A percentile compares a stretch with the other conserved stretches of the same genome.
phyloP scores from a whole-genome alignment of 2,888 invertebrate genomes.

The Oscheius onirici region DNA sequence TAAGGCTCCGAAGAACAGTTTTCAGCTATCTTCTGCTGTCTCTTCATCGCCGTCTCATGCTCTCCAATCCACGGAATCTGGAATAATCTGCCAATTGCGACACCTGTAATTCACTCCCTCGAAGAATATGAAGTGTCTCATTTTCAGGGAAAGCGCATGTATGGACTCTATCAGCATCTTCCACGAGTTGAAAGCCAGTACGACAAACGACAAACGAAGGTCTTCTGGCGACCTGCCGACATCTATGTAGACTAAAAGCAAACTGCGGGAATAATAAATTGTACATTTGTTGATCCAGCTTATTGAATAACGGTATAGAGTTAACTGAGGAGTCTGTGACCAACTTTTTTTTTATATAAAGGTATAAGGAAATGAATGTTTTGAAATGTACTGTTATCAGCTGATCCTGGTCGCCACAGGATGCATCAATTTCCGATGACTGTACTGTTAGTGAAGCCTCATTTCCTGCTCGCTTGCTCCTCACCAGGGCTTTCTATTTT shows the following conservation, averaged over 20 bases:
- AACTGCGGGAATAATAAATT: too few species aligned
- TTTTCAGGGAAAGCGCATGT: slow-evolving; percentile 47
- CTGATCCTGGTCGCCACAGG: too few species aligned
- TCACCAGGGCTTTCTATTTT: too few species aligned
- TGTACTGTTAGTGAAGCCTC: too few species aligned
- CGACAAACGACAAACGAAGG: slow-evolving; percentile 42
- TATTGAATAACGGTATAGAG: too few species aligned
- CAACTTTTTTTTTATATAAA: too few species aligned
- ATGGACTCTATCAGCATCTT: slow-evolving; percentile 52
- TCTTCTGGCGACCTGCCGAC: slow-evolving; percentile 37
- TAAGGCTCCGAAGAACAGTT: not conserved
- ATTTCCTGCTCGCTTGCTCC: too few species aligned
- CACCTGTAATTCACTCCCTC: slow-evolving; percentile 32
- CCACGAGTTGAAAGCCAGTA: slow-evolving; percentile 39
- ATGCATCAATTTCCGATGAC: too few species aligned
- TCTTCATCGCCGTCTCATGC: slow-evolving; percentile 9
- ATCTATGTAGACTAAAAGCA: not conserved
- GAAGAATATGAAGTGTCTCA: not conserved
- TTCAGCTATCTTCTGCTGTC: slow-evolving; percentile 17
- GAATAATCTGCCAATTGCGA: slow-evolving; percentile 44
- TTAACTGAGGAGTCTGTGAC: too few species aligned
- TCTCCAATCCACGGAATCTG: slow-evolving; percentile 53
- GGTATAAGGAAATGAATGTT: too few species aligned
- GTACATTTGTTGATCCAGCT: too few species aligned
- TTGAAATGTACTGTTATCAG: too few species aligned